Conservation (phyloP, 2,888 invertebrate species). For the Matsumyia berberina region DNA sequence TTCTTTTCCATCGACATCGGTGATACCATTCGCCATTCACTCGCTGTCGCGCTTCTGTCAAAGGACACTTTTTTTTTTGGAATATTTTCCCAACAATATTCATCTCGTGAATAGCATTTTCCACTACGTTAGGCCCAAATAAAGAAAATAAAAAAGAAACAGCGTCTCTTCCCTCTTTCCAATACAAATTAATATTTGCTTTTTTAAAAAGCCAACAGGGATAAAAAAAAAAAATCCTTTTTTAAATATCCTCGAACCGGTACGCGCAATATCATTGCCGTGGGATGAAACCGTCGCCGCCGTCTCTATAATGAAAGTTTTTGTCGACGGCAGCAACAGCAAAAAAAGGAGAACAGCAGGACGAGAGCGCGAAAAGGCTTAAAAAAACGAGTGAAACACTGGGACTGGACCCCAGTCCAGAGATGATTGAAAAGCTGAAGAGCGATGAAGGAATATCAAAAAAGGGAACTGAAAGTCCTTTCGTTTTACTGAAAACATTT, state of each 20-base stretch:
- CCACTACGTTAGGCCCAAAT: constrained; percentile 70
- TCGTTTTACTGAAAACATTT: constrained; percentile 69
- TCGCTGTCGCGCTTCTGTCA: constrained; percentile 67
- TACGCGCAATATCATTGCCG: constrained; percentile 66
- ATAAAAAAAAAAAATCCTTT: no score
- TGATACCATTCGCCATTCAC: neutral
- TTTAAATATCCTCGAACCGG: constrained; percentile 47
- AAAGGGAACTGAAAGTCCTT: constrained; percentile 60
- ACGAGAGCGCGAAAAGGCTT: constrained; percentile 42
- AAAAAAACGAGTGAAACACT: neutral
- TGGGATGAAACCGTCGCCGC: constrained; percentile 45
- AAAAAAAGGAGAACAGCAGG: constrained; percentile 40
- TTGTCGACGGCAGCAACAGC: constrained; percentile 24
- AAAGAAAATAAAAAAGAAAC: constrained; percentile 40
- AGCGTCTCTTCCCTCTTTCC: constrained; percentile 30
- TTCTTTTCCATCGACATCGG: neutral
- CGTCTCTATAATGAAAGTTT: constrained; percentile 56
- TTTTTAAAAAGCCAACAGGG: no score
- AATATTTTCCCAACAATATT: constrained; percentile 64
- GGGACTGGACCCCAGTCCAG: constrained; percentile 37
- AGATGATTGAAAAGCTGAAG: constrained; percentile 71
- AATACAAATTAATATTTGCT: constrained; percentile 71
- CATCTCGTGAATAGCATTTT: constrained; percentile 73
- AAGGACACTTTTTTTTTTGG: constrained; percentile 52
- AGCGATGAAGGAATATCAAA: constrained; percentile 55